Evolutionary conservation across 2,113 vertebrate species (phyloP), one percentile per base, ranked within the genome.

Genomic region (Dipodomys spectabilis): DNA sequence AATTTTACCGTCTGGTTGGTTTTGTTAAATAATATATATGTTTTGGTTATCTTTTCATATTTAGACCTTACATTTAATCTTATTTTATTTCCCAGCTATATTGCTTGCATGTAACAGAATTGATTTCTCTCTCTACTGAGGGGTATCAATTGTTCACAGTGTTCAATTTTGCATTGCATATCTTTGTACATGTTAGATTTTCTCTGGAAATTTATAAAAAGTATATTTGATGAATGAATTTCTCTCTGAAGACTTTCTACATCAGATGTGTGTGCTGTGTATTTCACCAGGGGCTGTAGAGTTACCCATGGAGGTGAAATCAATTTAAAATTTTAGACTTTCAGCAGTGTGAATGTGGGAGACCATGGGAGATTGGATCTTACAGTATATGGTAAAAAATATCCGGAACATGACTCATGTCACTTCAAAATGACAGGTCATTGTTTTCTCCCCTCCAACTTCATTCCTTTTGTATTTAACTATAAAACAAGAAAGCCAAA

Each of bases 381-480:
- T 73, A 82, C 82, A 72, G 60, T 79, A 16, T 25, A 27, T 80
- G 75, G 62, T 71, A 27, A 49, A 77, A 53, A 15, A 11, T 22
- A 4, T 19, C 71, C 15, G 35, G n/a, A 25, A 15, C 12, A 1
- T 68, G 65, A 69, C 8, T 80, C 23, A 7, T 39, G 35, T 16
- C 39, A 82, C 86, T 94, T 94, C 74, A 87, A 86, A 92, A 69
- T 27, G 82, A 81, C 6, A 32, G 35, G 13, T 73, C 53, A 28
- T 30, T 15, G 19, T 49, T 86, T 91, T 77, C 75, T 69, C 68
- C 19, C 64, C 57, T 62, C 67, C 32, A 93, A 32, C 7, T 73
- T 57, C 23, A 32, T 84, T 30, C 18, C 65, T 75, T 90, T 90
- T 8, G 15, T 32, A 81, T 80, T 93, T 83, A 87, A 60, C 20